Base-by-base conservation (phyloP, 2,888 invertebrate species). In the Orgyia antiqua region DNA sequence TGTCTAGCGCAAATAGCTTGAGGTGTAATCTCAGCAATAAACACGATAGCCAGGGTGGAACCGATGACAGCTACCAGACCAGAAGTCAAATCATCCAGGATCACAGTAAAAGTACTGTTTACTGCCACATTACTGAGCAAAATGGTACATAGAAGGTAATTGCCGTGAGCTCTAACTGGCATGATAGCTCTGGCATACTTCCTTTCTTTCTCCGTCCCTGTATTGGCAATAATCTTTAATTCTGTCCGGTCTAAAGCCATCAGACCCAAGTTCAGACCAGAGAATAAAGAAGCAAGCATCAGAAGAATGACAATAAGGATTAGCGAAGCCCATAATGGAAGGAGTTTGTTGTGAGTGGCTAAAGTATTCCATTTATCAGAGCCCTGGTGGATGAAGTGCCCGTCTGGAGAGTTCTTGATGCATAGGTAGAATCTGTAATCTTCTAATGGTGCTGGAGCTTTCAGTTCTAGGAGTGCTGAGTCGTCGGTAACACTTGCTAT, bases 1-100 rank as follows among this genome's bases (percentile, higher is more conserved):
- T 98, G 95, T 13, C 98, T 89, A 0, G 98, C 97, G 66, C 98
- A 99, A 36, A 98, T 90, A 7, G 98, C 98, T 71, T 95, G 94
- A 0, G 99, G 99, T 21, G 97, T 94, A 53, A 99, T 99, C 89
- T 99, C 99, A 51, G 99, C 99, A 68, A 98, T 96, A 40, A 99
- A 90, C 44, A 99, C 99, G 60, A 99, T 99, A 27, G 95, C 93
- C 58, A 97, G 63, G 1, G 98, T 98, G 1, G 98, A 96, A 21
- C 91, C 93, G 35, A 97, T 91, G 17, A 98, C 93, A 45, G 98
- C 98, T 8, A 97, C 90, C 45, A 96, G 59, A 19, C 97, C 98
- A 10, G 96, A 95, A 3, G 97, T 97, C 61, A 99, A 70, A 65
- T 96, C 95, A 75, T 99, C 99, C 84, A 99, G 79, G 30, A 99